These are phyloP conservation scores for Candidula unifasciata DNA, from an alignment of 2,888 invertebrate species.

Conservation along the genomic window DNA sequence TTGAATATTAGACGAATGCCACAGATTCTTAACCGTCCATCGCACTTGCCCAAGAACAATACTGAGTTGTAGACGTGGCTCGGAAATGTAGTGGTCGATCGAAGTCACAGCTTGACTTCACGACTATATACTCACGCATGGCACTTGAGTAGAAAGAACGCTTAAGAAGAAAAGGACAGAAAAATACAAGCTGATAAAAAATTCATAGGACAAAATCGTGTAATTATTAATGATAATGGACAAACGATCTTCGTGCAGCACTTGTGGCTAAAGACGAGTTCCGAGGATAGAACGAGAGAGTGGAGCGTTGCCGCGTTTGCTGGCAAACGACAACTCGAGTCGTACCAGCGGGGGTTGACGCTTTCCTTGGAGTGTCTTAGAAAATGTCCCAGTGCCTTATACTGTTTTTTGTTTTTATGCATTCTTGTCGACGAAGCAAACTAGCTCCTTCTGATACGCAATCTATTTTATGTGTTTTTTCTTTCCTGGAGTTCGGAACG, in stretches of 20 bases:
- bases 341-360: conserved; percentile 18
- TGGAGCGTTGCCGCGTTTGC: conserved; percentile 25
- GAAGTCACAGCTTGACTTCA: conserved; percentile 37
- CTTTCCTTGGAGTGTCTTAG: conserved; percentile 1
- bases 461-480: conserved; percentile 24
- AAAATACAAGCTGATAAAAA: conserved; percentile 16
- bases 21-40: background rate
- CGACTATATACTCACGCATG: background rate
- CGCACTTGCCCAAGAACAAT: background rate
- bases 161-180: background rate
- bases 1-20: background rate
- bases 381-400: conserved; percentile 23
- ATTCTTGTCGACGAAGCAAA: background rate
- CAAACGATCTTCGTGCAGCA: conserved; percentile 36
- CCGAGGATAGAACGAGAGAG: conserved; percentile 4
- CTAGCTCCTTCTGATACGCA: conserved; percentile 13
- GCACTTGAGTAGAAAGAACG: background rate
- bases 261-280: conserved; percentile 41
- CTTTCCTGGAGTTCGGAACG: background rate
- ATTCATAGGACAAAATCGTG: conserved; percentile 47
- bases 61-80: background rate
- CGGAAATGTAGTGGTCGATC: background rate
- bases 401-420: conserved; percentile 33
- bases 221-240: conserved; percentile 49
- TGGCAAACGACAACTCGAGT: conserved; percentile 11